These are phyloP conservation scores for Actenoides hombroni DNA, from an alignment of 2,113 vertebrate genomes.

Conservation along the genomic window DNA sequence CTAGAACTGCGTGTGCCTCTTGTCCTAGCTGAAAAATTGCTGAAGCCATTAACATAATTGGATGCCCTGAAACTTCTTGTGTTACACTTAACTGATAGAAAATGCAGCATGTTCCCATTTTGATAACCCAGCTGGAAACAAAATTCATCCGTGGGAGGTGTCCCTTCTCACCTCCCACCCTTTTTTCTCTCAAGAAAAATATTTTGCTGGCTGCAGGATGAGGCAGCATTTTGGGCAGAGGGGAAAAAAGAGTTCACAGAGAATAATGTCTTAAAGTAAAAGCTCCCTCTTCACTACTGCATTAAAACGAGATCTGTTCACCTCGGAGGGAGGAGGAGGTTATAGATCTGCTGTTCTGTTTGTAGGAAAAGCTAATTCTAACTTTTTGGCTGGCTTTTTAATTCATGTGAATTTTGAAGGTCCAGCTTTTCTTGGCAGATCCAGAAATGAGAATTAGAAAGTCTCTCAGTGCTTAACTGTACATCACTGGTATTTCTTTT, in stretches of 20 bases:
- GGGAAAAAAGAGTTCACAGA: neutral
- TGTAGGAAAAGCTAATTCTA: neutral
- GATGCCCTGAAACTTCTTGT: neutral
- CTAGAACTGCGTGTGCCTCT: rapidly evolving
- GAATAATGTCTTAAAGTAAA: neutral
- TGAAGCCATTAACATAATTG: neutral
- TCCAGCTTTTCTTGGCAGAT: neutral
- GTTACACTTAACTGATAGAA: neutral
- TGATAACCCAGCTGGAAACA: conserved; percentile 2
- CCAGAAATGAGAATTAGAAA: neutral
- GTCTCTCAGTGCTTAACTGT: neutral
- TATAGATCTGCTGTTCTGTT: neutral
- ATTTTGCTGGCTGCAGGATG: conserved; percentile 15
- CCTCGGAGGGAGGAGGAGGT: neutral
- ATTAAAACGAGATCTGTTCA: neutral
- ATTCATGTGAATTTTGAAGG: neutral
- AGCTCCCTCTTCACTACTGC: neutral
- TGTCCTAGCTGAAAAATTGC: neutral
- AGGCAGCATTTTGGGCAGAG: neutral
- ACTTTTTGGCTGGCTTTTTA: neutral
- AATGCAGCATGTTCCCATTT: neutral
- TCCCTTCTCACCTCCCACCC: conserved; percentile 17
- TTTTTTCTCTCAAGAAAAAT: neutral
- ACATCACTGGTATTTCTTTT: neutral
- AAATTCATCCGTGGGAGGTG: neutral